Conservation (phyloP, 2,113 vertebrate genomes). For the Ammodytes dubius region DNA sequence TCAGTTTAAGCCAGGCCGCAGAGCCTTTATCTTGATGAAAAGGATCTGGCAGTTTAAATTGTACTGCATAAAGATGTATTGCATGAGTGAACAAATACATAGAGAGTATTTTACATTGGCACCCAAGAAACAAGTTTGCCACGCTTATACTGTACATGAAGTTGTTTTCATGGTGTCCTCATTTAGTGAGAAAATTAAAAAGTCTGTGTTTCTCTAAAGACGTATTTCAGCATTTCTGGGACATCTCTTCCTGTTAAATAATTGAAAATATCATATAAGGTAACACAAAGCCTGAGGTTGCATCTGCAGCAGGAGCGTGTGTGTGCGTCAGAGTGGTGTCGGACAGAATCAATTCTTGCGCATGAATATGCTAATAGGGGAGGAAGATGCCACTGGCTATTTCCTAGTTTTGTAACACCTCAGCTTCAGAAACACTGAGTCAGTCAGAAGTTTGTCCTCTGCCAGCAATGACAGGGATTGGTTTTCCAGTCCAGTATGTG, state of each 20-base stretch:
- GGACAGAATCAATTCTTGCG: conserved; percentile 48
- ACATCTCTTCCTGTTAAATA: conserved; percentile 19
- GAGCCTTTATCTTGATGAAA: conserved; percentile 52
- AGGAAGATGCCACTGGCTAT: conserved; percentile 58
- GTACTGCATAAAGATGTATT: conserved; percentile 19
- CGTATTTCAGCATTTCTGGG: neutral
- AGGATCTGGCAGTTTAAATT: neutral
- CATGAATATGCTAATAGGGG: conserved; percentile 72
- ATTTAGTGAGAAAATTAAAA: neutral
- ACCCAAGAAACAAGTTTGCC: neutral
- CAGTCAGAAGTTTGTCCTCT: conserved; percentile 65
- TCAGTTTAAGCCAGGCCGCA: neutral
- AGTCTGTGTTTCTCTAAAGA: neutral
- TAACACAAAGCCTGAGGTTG: conserved; percentile 33
- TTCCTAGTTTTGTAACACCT: conserved; percentile 63
- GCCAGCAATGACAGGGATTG: conserved; percentile 55
- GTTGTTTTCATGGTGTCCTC: neutral
- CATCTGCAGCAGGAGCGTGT: conserved; percentile 33
- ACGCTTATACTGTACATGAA: neutral
- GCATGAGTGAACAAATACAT: neutral
- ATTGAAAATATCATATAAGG: conserved; percentile 36
- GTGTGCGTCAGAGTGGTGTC: conserved; percentile 44
- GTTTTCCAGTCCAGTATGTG: conserved; percentile 29
- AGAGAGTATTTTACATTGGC: neutral
- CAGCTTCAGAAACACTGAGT: conserved; percentile 49